Base-by-base conservation (phyloP, 1,140 invertebrate genomes). In the Penaeus chinensis region DNA sequence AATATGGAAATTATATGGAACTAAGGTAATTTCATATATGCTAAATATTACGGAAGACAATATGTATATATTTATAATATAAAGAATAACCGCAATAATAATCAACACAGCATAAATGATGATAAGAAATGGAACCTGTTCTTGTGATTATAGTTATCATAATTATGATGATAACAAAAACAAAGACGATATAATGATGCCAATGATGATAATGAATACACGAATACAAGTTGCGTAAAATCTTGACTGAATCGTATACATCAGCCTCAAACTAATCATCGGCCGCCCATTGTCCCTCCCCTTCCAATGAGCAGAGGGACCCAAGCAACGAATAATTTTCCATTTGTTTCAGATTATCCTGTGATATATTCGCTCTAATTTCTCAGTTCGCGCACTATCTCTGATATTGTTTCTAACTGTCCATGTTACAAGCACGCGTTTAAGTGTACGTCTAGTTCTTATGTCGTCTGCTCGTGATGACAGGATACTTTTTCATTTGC, bases 181-280 rank as follows among this genome's bases (percentile, higher is more conserved):
- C 3, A 54, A 54, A 5, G 8, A 54, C 0, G 47, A 54, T 11
- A 42, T 20, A n/a, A 20, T 37, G n/a, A 42, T 37, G 22, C 71
- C 79, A 84, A 84, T n/a, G 54, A 83, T 27, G 60, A n/a, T 42
- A 32, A 78, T 80, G 80, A 81, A 86, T 86, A 86, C 27, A 62
- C 32, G 32, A 74, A 61, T 87, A 42, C 11, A 87, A 87, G 85
- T 87, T 82, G 85, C 85, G 85, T 87, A 87, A 87, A 87, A 87
- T 87, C 85, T 87, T 87, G 85, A 87, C 69, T 87, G 85, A 87
- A 82, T 82, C 79, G 85, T 79, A 79, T 77, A 87, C 85, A 82
- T 82, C 80, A 71, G 85, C 85, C 81, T 87, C 85, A 87, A 87
- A 87, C 85, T 87, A 87, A 87, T 87, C 85, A 87, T 82, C 85